Evolutionary conservation across 1,140 invertebrate genomes (phyloP), one percentile per base, ranked within the genome.

Genomic region (Periplaneta americana): DNA sequence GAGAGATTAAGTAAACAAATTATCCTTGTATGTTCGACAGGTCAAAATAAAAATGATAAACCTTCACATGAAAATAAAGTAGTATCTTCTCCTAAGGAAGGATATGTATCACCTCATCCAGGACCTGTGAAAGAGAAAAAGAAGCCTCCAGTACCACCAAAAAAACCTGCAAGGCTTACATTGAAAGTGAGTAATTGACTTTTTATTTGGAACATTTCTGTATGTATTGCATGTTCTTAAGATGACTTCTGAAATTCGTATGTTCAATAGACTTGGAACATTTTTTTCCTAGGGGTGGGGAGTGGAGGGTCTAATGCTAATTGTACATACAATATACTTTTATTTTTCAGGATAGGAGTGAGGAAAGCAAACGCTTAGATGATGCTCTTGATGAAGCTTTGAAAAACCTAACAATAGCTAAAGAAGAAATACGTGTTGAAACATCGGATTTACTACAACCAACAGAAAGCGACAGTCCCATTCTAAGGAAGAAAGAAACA

Each of bases 401-500:
- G 74, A 28, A 82, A 18, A 76, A 81, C 17, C 28, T 82, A 34
- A 75, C 33, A 48, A 28, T 80, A 10, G 79, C 31, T 39, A 2
- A 79, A 31, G 66, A 78, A 4, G 36, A 57, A 4, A 34, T 78
- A 79, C 18, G 48, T 34, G 34, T 36, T 66, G 83, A 82, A 34
- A 66, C 82, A 57, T 57, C 82, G 4, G 75, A 82, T 37, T 39
- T 17, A 17, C 18, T 22, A 79, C 34, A 0, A 34, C 34, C 15
- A 28, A 17, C 33, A 22, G 36, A 32, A 39, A 33, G 37, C 36
- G 48, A 48, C 18, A 75, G 66, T 35, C 66, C 84, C 89, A 33
- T 87, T 82, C 39, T 88, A 81, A 87, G 92, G 85, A 87, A 91
- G 87, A 90, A 92, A 85, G 90, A 93, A 86, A 88, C 88, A 82